phyloP scores from a whole-genome alignment of 2,888 invertebrate genomes.

The Scelioninae gen. 1 region DNA sequence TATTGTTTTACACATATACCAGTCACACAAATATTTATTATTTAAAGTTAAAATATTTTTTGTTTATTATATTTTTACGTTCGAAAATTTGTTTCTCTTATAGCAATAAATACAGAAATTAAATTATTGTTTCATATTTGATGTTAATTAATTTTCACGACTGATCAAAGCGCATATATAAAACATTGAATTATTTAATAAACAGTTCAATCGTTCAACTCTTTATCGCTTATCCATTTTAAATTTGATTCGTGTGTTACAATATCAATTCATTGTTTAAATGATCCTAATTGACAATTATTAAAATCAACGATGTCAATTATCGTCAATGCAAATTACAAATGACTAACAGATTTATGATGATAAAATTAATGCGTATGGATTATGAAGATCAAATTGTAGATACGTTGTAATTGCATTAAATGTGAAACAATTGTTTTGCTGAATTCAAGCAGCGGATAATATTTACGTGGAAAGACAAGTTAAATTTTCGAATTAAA shows the following conservation, averaged over 20 bases:
- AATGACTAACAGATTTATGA: slow-evolving; percentile 44
- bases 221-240: slow-evolving; percentile 6
- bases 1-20: no score
- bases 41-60: no score
- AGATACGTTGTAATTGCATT: slow-evolving; percentile 23
- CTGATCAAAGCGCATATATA: not conserved
- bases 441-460: not conserved
- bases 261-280: slow-evolving; percentile 14
- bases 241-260: not conserved
- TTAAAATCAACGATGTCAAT: slow-evolving; percentile 38
- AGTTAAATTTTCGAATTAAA: not conserved
- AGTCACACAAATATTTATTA: no score
- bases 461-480: no score
- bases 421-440: slow-evolving; percentile 22
- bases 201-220: not conserved
- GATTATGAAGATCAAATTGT: slow-evolving; percentile 33
- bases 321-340: slow-evolving; percentile 32
- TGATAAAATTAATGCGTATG: slow-evolving; percentile 3
- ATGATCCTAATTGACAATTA: slow-evolving; percentile 30
- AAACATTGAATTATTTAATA: not conserved
- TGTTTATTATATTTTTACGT: no score
- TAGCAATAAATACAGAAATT: no score
- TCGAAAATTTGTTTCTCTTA: no score
- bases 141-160: not conserved
- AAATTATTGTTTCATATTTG: not conserved